Base-by-base conservation (phyloP, 2,797 vertebrate species). In the Glossophaga mutica region DNA sequence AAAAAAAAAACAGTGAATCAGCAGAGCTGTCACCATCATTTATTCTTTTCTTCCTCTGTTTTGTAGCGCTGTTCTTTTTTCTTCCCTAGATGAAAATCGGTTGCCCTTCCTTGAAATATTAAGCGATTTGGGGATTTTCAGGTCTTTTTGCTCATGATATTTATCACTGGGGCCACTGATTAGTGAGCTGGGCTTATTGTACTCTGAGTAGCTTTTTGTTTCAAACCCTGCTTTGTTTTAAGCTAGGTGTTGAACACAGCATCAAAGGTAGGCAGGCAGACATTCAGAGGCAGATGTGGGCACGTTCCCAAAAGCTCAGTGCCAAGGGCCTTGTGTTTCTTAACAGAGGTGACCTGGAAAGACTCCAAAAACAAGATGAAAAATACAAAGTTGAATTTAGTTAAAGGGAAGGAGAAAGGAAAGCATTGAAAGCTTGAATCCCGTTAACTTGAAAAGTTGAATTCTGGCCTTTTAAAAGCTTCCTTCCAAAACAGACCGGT, bases 241-340 rank as follows among this genome's bases (percentile, higher is more conserved):
- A 77, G 87, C 94, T 91, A 94, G 95, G 97, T 97, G 97, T 97
- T 96, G 97, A 97, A 85, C 81, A 55, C 94, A 77, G 94, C 96
- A 97, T 97, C 97, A 97, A 96, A 97, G 95, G 96, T 97, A 96
- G 92, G 93, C 83, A 88, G 86, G 91, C 96, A 95, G 96, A 96
- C 97, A 65, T 95, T 91, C 87, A 93, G 96, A 97, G 97, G 95
- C 97, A 94, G 94, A 95, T 96, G 96, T 98, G 97, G 97, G 97
- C 97, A 96, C 91, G 3, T 77, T 96, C 97, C 97, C 97, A 97
- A 95, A 96, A 88, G 95, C 71, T 95, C 91, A 62, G 87, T 97
- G 97, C 97, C 97, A 97, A 97, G 94, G 95, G 97, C 96, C 97
- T 94, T 97, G 96, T 98, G 97, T 97, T 97, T 97, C 97, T 97